phyloP scores from a whole-genome alignment of 2,113 vertebrate species.

The Podilymbus podiceps region DNA sequence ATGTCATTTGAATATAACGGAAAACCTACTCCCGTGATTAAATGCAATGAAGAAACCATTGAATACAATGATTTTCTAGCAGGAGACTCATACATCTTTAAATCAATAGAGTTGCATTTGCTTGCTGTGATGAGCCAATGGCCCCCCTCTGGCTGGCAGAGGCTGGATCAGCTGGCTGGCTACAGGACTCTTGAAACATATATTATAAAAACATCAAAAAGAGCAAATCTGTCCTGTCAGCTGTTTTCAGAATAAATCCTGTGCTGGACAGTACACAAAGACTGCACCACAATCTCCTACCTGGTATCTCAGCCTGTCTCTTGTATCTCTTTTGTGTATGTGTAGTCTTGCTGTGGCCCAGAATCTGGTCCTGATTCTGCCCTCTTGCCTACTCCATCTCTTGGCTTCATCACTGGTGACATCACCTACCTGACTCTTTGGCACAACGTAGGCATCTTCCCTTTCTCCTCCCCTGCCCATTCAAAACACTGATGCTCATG shows the following conservation, averaged over 20 bases:
- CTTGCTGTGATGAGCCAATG: not conserved
- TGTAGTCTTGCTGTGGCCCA: not conserved
- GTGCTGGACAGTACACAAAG: not conserved
- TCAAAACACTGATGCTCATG: not conserved
- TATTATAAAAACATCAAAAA: not conserved
- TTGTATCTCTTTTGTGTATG: not conserved
- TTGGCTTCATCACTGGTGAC: not conserved
- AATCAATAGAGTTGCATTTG: constrained; percentile 29
- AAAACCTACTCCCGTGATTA: not conserved
- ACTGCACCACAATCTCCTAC: not conserved
- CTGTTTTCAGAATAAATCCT: not conserved
- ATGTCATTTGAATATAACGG: constrained; percentile 9
- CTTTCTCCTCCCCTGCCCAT: not conserved
- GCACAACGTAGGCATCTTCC: not conserved
- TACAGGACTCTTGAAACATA: not conserved
- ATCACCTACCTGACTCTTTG: not conserved
- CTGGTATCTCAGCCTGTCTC: not conserved
- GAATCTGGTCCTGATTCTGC: not conserved
- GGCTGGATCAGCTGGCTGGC: not conserved
- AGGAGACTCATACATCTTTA: not conserved
- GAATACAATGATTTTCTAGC: constrained; percentile 38
- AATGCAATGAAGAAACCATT: not conserved
- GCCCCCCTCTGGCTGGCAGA: not conserved
- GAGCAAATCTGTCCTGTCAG: not conserved
- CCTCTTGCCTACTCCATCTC: not conserved